phyloP scores from a whole-genome alignment of 2,113 vertebrate species.

The Vanacampus margaritifer region DNA sequence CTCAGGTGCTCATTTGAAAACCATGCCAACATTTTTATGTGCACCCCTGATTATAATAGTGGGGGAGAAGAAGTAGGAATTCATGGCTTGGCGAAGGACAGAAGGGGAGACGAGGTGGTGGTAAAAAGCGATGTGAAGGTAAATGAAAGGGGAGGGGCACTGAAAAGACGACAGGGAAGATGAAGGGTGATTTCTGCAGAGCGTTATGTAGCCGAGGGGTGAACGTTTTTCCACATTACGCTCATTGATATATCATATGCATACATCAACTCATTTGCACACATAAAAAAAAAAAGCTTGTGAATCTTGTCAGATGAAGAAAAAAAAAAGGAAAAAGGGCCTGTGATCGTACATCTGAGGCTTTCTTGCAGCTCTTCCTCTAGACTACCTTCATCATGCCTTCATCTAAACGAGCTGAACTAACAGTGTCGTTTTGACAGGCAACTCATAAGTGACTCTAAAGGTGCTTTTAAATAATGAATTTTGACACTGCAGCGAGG shows the following conservation, averaged over 20 bases:
- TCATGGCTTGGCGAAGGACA: slow-evolving; percentile 21
- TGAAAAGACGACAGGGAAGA: neutral
- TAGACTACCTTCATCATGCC: slow-evolving; percentile 15
- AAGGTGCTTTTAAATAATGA: slow-evolving; percentile 14
- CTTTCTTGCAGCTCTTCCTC: slow-evolving; percentile 22
- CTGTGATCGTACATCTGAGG: slow-evolving; percentile 14
- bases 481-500: neutral
- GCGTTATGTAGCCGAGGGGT: slow-evolving; percentile 14
- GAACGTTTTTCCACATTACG: slow-evolving; percentile 15
- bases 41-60: neutral
- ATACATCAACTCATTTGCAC: neutral
- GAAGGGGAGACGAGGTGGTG: slow-evolving; percentile 5
- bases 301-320: slow-evolving; percentile 19
- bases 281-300: neutral
- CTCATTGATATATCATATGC: neutral
- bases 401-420: slow-evolving; percentile 21
- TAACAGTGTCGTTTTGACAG: slow-evolving; percentile 8
- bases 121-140: slow-evolving; percentile 10
- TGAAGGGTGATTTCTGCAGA: slow-evolving; percentile 14
- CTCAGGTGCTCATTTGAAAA: too few species aligned
- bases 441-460: slow-evolving; percentile 11
- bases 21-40: too few species aligned
- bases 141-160: slow-evolving; percentile 9
- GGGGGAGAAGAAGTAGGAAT: slow-evolving; percentile 6
- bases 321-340: neutral